Conservation (phyloP, 1,140 invertebrate genomes). For the Pseudachorutes palmiensis region DNA sequence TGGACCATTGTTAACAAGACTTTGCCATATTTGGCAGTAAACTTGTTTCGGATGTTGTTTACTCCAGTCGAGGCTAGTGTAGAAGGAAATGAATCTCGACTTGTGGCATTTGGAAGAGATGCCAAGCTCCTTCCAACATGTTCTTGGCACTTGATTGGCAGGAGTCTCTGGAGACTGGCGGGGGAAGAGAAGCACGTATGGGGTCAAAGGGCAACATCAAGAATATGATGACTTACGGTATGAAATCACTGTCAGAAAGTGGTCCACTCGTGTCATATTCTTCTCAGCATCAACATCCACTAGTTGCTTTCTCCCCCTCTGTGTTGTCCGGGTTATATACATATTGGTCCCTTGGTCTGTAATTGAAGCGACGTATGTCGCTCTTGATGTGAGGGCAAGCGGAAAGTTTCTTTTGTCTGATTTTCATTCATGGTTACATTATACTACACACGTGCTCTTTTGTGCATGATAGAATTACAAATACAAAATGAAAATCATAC, state of each 20-base stretch:
- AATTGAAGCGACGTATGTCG: neutral
- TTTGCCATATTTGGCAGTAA: neutral
- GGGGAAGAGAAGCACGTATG: neutral
- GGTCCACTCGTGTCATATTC: neutral
- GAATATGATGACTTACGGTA: too few relatives aligned
- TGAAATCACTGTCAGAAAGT: too few relatives aligned
- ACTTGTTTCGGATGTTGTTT: neutral
- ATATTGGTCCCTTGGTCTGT: too few relatives aligned
- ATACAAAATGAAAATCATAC: too few relatives aligned
- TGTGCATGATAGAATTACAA: too few relatives aligned
- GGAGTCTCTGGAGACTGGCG: neutral
- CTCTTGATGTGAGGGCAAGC: neutral
- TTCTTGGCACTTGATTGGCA: slow-evolving; percentile 5
- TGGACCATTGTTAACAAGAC: too few relatives aligned
- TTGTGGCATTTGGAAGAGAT: too few relatives aligned
- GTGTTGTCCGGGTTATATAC: too few relatives aligned
- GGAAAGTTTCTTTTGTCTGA: neutral
- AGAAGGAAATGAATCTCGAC: neutral
- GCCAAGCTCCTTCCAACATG: too few relatives aligned
- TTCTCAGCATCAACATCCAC: neutral
- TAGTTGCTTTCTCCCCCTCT: neutral
- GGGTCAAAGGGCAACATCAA: neutral
- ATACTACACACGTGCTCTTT: too few relatives aligned
- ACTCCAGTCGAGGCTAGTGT: neutral
- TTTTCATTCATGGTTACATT: too few relatives aligned